A percentile compares a stretch with the other conserved stretches of the same genome.
These are phyloP conservation scores for Megastigmus dorsalis DNA, from an alignment of 2,888 invertebrate species.

Conservation along the genomic window DNA sequence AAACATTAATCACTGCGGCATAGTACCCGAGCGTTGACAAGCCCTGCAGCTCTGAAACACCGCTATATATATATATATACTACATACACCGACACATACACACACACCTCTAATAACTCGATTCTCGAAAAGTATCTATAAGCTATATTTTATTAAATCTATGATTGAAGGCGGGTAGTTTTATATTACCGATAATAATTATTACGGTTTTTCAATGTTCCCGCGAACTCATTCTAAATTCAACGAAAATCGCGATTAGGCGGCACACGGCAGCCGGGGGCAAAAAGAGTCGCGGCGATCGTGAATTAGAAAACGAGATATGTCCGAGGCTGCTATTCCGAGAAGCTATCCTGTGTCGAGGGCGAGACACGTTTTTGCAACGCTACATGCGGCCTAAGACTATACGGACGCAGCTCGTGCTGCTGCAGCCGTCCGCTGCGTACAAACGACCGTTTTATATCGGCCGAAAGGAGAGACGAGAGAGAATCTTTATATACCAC, in stretches of 20 bases:
- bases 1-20: slow-evolving; percentile 60
- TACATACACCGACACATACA: too few species aligned
- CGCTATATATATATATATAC: too few species aligned
- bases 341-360: neutral
- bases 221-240: neutral
- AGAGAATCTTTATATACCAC: neutral
- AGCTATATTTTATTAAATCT: too few species aligned
- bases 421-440: neutral
- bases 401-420: too few species aligned
- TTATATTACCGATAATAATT: too few species aligned
- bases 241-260: neutral
- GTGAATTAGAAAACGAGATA: slow-evolving; percentile 13
- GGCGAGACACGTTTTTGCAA: slow-evolving; percentile 23
- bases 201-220: too few species aligned
- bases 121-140: neutral
- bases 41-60: neutral
- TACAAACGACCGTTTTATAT: neutral
- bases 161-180: too few species aligned
- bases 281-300: neutral
- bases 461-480: neutral
- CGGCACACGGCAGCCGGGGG: neutral
- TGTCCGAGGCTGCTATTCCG: neutral
- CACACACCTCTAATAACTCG: neutral
- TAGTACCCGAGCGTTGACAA: slow-evolving; percentile 14
- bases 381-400: neutral